These are phyloP conservation scores for Atractosteus spatula DNA, from an alignment of 2,113 vertebrate genomes.

Conservation along the genomic window DNA sequence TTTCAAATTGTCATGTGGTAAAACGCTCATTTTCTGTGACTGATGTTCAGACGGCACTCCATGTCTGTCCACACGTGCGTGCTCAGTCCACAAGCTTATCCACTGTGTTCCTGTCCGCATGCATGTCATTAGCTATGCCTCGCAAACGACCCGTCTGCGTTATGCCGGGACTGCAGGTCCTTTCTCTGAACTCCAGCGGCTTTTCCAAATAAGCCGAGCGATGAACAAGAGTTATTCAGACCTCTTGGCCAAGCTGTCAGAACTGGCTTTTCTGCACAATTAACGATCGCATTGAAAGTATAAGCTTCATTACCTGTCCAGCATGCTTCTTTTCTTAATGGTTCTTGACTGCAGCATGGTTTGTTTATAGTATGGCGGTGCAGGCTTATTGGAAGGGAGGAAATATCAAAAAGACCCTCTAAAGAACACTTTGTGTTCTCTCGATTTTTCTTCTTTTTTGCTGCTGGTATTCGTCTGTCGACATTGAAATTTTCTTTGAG, in stretches of 20 bases:
- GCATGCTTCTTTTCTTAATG: neutral
- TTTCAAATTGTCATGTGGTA: conserved; percentile 2
- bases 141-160: neutral
- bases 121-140: neutral
- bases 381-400: too few relatives aligned
- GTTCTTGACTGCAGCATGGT: neutral
- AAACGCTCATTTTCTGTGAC: neutral
- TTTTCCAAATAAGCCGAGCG: conserved; percentile 16
- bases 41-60: neutral
- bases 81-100: conserved; percentile 7
- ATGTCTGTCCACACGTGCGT: neutral
- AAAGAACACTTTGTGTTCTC: too few relatives aligned
- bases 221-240: neutral
- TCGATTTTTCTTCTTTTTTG: too few relatives aligned
- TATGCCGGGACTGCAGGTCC: conserved; percentile 12
- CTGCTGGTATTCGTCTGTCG: too few relatives aligned
- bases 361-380: too few relatives aligned
- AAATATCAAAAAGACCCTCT: too few relatives aligned
- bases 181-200: conserved; percentile 34
- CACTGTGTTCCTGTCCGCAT: conserved; percentile 2
- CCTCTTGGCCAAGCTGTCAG: conserved; percentile 7
- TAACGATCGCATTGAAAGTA: conserved; percentile 53
- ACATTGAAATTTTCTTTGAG: too few relatives aligned
- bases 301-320: conserved; percentile 47
- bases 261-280: conserved; percentile 55